These are phyloP conservation scores for Spodoptera littoralis DNA, from an alignment of 2,888 invertebrate genomes.

Conservation along the genomic window DNA sequence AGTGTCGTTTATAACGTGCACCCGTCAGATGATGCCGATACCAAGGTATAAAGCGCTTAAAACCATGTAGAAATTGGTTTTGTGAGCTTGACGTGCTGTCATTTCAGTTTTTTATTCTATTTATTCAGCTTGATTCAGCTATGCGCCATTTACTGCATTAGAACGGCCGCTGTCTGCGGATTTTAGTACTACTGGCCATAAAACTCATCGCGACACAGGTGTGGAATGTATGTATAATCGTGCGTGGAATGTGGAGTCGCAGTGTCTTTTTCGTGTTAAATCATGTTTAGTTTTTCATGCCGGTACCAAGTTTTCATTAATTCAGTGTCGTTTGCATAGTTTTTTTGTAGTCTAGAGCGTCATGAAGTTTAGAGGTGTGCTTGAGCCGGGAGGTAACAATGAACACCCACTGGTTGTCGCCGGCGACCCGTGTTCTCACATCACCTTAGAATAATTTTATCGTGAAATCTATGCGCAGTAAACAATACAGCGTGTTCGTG, in stretches of 20 bases:
- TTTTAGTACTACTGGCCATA: conserved; percentile 77
- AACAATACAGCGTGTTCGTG: conserved; percentile 81
- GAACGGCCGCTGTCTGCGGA: conserved; percentile 77
- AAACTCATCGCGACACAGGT: conserved; percentile 68
- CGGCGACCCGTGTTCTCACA: conserved; percentile 32
- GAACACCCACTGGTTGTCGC: conserved; percentile 15
- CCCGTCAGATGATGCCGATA: conserved; percentile 68
- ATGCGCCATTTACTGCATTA: conserved; percentile 87
- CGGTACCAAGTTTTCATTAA: conserved; percentile 77
- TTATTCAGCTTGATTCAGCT: conserved; percentile 85
- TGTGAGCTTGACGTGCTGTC: conserved; percentile 83
- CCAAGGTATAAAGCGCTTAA: conserved; percentile 72
- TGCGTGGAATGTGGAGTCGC: conserved; percentile 62
- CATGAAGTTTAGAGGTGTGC: conserved; percentile 57
- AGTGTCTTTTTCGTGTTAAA: conserved; percentile 66
- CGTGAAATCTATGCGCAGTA: conserved; percentile 66
- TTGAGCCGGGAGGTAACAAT: conserved; percentile 43
- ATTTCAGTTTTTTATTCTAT: conserved; percentile 85
- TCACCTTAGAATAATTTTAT: conserved; percentile 54
- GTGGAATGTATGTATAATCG: conserved; percentile 68
- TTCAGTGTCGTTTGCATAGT: conserved; percentile 69
- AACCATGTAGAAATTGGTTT: conserved; percentile 67
- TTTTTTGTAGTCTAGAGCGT: conserved; percentile 69
- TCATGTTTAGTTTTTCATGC: conserved; percentile 71
- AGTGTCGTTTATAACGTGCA: conserved; percentile 72